These are phyloP conservation scores for Zaprionus ghesquierei DNA, from an alignment of 1,140 invertebrate genomes.

Conservation along the genomic window DNA sequence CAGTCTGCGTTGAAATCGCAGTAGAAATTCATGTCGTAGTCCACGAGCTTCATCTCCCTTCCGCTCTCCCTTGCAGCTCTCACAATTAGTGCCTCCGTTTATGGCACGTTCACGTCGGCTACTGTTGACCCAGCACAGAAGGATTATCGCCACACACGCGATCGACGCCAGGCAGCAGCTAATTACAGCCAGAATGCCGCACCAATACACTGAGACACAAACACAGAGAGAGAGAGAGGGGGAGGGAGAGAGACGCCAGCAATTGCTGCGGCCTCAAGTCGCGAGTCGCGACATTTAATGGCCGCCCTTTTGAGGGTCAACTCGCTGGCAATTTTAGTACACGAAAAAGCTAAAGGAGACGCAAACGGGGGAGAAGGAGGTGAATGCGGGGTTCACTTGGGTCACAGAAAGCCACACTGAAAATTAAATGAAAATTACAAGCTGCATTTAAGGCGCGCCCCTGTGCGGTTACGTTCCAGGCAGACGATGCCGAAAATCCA, in stretches of 20 bases:
- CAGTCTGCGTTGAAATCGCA: not conserved
- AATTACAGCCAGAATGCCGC: slow-evolving; percentile 47
- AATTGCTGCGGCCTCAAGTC: slow-evolving; percentile 54
- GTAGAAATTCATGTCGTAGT: not conserved
- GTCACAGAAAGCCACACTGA: slow-evolving; percentile 54
- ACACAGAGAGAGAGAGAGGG: not conserved
- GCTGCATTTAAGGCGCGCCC: slow-evolving; percentile 56
- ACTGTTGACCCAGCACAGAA: slow-evolving; percentile 55
- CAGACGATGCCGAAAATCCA: slow-evolving; percentile 22
- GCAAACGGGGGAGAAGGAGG: not conserved
- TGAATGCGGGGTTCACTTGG: not conserved
- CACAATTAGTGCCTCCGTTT: slow-evolving; percentile 51
- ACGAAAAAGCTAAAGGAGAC: slow-evolving; percentile 1
- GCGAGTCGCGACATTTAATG: slow-evolving; percentile 73
- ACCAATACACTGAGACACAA: not conserved
- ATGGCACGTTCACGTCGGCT: slow-evolving; percentile 55
- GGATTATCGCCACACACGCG: slow-evolving; percentile 72
- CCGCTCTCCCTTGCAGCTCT: not conserved
- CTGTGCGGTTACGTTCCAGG: not conserved
- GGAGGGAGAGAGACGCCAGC: no score
- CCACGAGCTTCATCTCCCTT: not conserved
- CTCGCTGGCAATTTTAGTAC: slow-evolving; percentile 56
- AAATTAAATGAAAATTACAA: slow-evolving; percentile 75
- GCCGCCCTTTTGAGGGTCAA: slow-evolving; percentile 73
- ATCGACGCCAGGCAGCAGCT: slow-evolving; percentile 50